Evolutionary conservation across 2,797 vertebrate genomes (phyloP), one percentile per base, ranked within the genome.

Genomic region (Anguilla obscura): DNA sequence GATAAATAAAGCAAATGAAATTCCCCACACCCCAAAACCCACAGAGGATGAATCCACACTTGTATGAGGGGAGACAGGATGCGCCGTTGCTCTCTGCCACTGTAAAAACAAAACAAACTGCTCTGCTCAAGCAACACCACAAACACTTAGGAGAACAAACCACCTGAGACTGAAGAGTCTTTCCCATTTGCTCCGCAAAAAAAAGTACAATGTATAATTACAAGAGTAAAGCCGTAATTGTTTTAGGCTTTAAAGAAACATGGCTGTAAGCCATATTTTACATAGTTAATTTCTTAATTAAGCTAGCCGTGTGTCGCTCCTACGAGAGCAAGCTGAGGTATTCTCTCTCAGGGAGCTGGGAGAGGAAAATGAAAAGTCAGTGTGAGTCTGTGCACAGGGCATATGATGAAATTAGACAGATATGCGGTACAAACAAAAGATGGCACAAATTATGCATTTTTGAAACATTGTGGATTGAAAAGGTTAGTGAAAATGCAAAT

Each of bases 191-290:
- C 91, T 92, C 91, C 54, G 87, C 90, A n/a, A 89, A 91, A 93
- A 94, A 93, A 88, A 93, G 92, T 92, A 94, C 89, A 89, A 95
- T 95, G 89, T 94, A 95, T 96, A 95, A 96, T 96, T 96, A 96
- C 95, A 93, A 93, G 90, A 94, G 94, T 94, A 95, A 95, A 95
- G 93, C 95, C 94, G 93, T 96, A 96, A 95, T 96, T 94, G 93
- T 90, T 79, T 79, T 36, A 93, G 88, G 91, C 92, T 95, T 95
- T 94, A 92, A 95, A 95, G 94, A 95, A 95, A 96, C 95, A 96
- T 96, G 95, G 95, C 95, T 96, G 92, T 94, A 93, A 96, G 96
- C 95, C 93, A 96, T 93, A 95, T 95, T 96, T 96, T 96, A 93
- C 92, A 93, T 90, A 92, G 90, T 93, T 96, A 90, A 96, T 94